Base-by-base conservation (phyloP, 2,113 vertebrate genomes). In the Syngnathoides biaculeatus region DNA sequence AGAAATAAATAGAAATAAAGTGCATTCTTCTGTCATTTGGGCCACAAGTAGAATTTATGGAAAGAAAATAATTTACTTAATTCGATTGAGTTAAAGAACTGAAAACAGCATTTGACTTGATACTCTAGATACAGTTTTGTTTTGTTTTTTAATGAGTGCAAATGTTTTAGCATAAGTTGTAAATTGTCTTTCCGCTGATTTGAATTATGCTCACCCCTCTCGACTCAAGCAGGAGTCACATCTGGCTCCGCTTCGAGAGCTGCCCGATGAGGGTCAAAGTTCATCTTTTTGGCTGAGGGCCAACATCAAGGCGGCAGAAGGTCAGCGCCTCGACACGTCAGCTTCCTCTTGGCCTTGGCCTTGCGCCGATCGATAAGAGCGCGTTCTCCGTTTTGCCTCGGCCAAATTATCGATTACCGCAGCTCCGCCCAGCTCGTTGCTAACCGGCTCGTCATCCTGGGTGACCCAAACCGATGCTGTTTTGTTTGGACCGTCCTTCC, bases 301-400 rank as follows among this genome's bases (percentile, higher is more conserved):
- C 92, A 95, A 93, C 94, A 93, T 92, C 94, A 95, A 93, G 92
- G 93, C 91, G 90, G 90, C 87, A 89, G 90, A 92, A 92, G 91
- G 86, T 88, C 80, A 90, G 75, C 81, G 93, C 91, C 90, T 43
- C 61, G 64, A 91, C 86, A 92, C 87, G 87, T 87, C 89, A 88
- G 84, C 82, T 91, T 94, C 89, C 88, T 91, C 86, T 90, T 88
- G 93, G 92, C 92, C 88, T 92, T 92, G 92, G 91, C 92, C 92
- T 94, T 94, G 89, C 91, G 89, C 74, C 71, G 89, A 96, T 97
- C 94, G 90, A 96, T 96, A 93, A 63, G 81, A 91, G 90, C 91
- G 92, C 82, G 86, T 87, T 88, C 83, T 83, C 77, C 82, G 82
- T 80, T 80, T 84, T 86, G 86, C 84, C 88, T 83, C 86, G 47